Evolutionary conservation across 1,140 invertebrate species (phyloP).

Genomic region (Cyclina sinensis): DNA sequence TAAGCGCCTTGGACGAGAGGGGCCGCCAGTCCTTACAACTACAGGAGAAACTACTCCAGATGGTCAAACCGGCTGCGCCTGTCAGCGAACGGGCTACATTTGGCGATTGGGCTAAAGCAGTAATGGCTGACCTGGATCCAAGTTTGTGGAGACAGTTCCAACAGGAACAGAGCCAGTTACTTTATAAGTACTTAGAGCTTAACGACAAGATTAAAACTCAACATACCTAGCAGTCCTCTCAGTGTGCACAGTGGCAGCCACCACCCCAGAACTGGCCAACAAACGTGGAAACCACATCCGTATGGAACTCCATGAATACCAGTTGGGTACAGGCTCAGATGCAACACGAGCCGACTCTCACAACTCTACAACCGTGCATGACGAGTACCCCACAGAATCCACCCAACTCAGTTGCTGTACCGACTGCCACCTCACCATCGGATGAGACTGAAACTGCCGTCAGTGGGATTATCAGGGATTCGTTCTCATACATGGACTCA

Average conservation of each 20-base stretch:
- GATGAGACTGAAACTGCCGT: neutral
- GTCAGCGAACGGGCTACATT: slow-evolving; percentile 6
- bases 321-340: slow-evolving; percentile 44
- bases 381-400: neutral
- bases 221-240: slow-evolving; percentile 3
- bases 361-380: neutral
- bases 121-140: too few species aligned
- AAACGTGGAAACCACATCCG: slow-evolving; percentile 40
- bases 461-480: neutral
- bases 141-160: too few species aligned
- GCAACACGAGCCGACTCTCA: slow-evolving; percentile 8
- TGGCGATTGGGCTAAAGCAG: too few species aligned
- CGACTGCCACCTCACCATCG: neutral
- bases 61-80: neutral
- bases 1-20: too few species aligned
- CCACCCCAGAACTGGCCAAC: slow-evolving; percentile 43
- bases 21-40: too few species aligned
- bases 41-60: neutral
- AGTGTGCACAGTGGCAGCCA: slow-evolving; percentile 46
- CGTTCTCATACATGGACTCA: neutral
- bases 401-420: neutral
- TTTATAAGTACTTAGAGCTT: too few species aligned
- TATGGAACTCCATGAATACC: slow-evolving; percentile 40
- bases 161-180: too few species aligned
- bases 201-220: neutral